phyloP scores from a whole-genome alignment of 1,140 invertebrate species.

The Brachionus manjavacas region DNA sequence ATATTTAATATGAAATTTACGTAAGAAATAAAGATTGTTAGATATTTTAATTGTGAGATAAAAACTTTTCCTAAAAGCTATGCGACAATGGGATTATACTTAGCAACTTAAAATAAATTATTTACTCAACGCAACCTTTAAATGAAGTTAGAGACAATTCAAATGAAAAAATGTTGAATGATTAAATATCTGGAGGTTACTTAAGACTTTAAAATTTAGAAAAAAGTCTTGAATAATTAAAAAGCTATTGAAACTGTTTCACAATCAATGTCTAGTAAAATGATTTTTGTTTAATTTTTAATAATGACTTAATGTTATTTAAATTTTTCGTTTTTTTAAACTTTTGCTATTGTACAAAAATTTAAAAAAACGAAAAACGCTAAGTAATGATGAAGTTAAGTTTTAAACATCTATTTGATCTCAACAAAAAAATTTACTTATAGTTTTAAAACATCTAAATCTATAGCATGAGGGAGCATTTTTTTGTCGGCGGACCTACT shows the following conservation, averaged over 20 bases:
- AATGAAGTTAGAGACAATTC: not conserved
- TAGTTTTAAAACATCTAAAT: not conserved
- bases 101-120: not conserved
- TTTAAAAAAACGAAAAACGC: too few relatives aligned
- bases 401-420: not conserved
- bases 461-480: not conserved
- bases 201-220: not conserved
- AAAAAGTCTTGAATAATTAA: not conserved
- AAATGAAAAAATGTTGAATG: not conserved
- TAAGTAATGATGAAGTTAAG: not conserved
- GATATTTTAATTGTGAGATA: not conserved
- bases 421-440: not conserved
- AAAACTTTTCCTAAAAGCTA: not conserved
- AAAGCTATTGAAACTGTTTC: not conserved
- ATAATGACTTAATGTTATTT: not conserved
- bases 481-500: not conserved
- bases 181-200: not conserved
- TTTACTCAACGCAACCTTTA: not conserved
- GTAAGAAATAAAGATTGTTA: not conserved
- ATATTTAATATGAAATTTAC: not conserved
- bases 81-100: not conserved
- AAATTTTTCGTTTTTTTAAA: not conserved
- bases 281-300: not conserved
- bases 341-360: not conserved
- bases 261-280: not conserved